Base-by-base conservation (phyloP, 2,113 vertebrate species). In the Petromus typicus region DNA sequence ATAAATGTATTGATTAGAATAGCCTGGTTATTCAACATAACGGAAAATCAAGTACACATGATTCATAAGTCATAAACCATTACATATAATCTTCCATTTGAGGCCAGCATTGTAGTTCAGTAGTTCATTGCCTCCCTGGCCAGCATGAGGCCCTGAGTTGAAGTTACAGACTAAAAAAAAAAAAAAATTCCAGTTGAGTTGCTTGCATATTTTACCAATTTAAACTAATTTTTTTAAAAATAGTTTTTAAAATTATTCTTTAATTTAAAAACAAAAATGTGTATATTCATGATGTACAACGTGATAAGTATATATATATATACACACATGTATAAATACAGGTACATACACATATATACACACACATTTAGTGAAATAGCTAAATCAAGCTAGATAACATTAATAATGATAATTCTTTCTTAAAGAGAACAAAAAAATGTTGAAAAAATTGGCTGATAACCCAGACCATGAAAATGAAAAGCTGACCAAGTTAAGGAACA, bases 401-500 rank as follows among this genome's bases (percentile, higher is more conserved):
- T 51, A 71, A 48, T n/a, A 37, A 57, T 37, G 88, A 20, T 57
- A 93, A 7, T 93, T 97, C 25, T 96, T 97, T 93, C 90, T 97
- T 97, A 79, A 98, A 99, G 99, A 98, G 9, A 99, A 99, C 85
- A 98, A 98, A 92, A 90, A 97, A 17, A 97, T 98, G 48, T 98
- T 99, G 96, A 96, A 98, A 96, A 92, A 64, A 3, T 93, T 99
- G 37, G 98, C 99, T 89, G 86, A 95, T 86, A 98, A 98, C 5
- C 98, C 98, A 16, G 90, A 99, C 66, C 98, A 99, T 97, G 99
- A 99, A 98, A 99, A 99, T 90, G 99, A 99, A 91, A 99, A 98
- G 81, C 97, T 99, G 92, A 97, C 93, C 12, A 95, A 98, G 63
- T 98, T 99, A 71, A 98, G 98, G 96, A 94, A 37, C 27, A 98